Conservation (phyloP, 2,797 vertebrate species). For the Clamator glandarius region DNA sequence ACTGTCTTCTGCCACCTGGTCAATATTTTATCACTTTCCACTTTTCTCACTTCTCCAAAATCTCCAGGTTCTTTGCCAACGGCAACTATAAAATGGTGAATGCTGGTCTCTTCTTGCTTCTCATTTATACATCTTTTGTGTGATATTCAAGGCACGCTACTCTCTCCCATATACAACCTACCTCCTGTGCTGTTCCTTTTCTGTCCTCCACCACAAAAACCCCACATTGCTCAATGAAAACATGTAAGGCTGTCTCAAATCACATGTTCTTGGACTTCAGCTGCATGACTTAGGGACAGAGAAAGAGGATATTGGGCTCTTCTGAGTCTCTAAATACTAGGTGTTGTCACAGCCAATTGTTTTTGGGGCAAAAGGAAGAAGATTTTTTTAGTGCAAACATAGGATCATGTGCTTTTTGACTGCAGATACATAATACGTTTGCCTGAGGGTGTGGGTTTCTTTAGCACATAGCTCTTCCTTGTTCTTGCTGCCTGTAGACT, state of each 20-base stretch:
- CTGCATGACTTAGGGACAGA: neutral
- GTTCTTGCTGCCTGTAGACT: neutral
- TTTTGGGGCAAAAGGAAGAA: constrained; percentile 4
- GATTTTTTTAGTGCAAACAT: neutral
- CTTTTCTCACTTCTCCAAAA: neutral
- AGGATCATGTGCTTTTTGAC: neutral
- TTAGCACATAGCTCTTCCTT: neutral
- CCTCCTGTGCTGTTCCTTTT: neutral
- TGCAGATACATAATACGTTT: neutral
- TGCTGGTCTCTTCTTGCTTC: neutral
- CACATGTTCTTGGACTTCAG: neutral
- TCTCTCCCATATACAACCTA: neutral
- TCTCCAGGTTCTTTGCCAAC: neutral
- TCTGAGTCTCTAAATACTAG: neutral
- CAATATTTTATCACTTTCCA: neutral
- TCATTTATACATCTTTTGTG: neutral
- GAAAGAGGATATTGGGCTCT: neutral
- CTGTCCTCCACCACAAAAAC: neutral
- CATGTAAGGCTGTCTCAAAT: neutral
- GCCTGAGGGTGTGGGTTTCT: constrained; percentile 11
- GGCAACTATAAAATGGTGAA: neutral
- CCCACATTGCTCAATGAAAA: neutral
- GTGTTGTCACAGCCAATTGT: neutral
- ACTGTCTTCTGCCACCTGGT: neutral
- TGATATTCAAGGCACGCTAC: neutral